Evolutionary conservation across 1,140 invertebrate species (phyloP).

Genomic region (Brachionus paranguensis): DNA sequence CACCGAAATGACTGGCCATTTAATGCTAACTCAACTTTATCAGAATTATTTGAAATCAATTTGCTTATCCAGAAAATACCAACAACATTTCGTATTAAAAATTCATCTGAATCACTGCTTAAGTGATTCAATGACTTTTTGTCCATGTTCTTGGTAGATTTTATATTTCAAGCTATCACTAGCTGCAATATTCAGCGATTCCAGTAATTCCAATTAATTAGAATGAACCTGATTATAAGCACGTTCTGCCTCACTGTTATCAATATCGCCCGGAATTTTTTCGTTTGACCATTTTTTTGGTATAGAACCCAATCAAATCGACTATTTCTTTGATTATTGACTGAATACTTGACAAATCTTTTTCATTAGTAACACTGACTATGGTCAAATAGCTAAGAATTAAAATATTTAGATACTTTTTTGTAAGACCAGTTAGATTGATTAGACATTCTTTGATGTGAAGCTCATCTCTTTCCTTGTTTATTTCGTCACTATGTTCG

Average conservation of each 20-base stretch:
- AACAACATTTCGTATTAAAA: not conserved
- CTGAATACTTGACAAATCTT: not conserved
- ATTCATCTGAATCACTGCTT: not conserved
- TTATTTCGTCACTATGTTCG: not conserved
- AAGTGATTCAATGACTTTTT: not conserved
- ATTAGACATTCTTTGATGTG: not conserved
- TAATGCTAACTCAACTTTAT: not conserved
- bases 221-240: not conserved
- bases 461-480: not conserved
- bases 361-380: not conserved
- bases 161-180: slow-evolving; percentile 25
- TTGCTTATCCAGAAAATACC: not conserved
- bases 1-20: not conserved
- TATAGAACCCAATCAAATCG: not conserved
- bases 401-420: not conserved
- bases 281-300: not conserved
- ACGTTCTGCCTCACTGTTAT: not conserved
- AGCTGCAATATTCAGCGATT: slow-evolving; percentile 7
- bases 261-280: not conserved
- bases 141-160: not conserved
- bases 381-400: not conserved
- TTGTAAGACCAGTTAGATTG: not conserved
- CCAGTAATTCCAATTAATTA: not conserved
- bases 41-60: not conserved
- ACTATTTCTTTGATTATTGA: not conserved